These are phyloP conservation scores for Diabrotica balteata DNA, from an alignment of 2,888 invertebrate species.

Conservation along the genomic window DNA sequence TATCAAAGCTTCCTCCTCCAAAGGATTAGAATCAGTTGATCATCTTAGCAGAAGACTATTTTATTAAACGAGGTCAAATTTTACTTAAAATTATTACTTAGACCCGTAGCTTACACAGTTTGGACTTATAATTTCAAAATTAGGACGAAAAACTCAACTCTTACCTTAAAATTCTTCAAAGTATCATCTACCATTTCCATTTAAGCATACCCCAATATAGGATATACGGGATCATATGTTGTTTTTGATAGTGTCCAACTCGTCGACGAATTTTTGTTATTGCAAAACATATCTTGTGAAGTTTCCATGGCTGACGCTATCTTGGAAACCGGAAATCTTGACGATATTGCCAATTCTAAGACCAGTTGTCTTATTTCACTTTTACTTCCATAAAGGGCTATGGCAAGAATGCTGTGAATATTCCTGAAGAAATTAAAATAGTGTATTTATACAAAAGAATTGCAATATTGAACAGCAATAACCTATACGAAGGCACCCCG, in stretches of 20 bases:
- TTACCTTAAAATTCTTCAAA: slow-evolving; percentile 47
- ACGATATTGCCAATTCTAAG: slow-evolving; percentile 53
- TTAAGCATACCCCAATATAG: slow-evolving; percentile 51
- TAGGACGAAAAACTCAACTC: neutral
- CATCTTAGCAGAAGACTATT: too few relatives aligned
- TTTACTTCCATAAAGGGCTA: slow-evolving; percentile 61
- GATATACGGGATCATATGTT: slow-evolving; percentile 40
- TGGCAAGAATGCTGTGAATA: slow-evolving; percentile 63
- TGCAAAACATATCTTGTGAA: slow-evolving; percentile 41
- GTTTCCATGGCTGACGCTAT: slow-evolving; percentile 49
- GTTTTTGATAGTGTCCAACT: slow-evolving; percentile 12
- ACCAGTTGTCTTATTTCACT: slow-evolving; percentile 58
- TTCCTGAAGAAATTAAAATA: slow-evolving; percentile 46
- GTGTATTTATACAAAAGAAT: slow-evolving; percentile 1
- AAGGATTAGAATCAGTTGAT: too few relatives aligned
- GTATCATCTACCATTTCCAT: slow-evolving; percentile 51
- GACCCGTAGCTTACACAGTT: too few relatives aligned
- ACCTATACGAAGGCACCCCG: too few relatives aligned
- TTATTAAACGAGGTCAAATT: too few relatives aligned
- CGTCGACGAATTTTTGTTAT: neutral
- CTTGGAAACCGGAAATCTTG: slow-evolving; percentile 46
- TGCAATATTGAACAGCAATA: neutral
- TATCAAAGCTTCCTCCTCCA: too few relatives aligned
- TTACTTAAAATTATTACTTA: too few relatives aligned
- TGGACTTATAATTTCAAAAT: too few relatives aligned